Conservation (phyloP, 1,140 invertebrate genomes). For the Achroia grisella region DNA sequence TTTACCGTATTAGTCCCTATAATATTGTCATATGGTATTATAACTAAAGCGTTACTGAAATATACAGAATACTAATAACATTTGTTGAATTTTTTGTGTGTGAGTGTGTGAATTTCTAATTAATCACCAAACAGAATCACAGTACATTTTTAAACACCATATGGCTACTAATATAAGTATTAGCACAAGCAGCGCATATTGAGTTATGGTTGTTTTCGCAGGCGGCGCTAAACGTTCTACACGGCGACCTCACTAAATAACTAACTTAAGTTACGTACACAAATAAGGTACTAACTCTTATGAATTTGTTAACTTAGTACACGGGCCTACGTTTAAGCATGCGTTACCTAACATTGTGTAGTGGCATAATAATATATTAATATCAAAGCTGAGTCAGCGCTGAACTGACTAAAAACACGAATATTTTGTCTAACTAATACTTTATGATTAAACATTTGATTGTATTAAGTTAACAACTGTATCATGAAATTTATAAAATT, state of each 20-base stretch:
- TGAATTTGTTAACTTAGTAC: constrained; percentile 61
- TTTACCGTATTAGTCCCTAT: too few relatives aligned
- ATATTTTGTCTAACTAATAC: too few relatives aligned
- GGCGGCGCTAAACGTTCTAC: constrained; percentile 56
- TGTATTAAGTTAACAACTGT: constrained; percentile 65
- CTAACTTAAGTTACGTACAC: constrained; percentile 60
- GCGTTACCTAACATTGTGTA: not conserved
- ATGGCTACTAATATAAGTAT: not conserved
- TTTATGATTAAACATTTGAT: not conserved
- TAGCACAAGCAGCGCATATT: constrained; percentile 18
- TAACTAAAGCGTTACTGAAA: too few relatives aligned
- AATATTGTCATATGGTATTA: too few relatives aligned
- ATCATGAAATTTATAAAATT: constrained; percentile 39
- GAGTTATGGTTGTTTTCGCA: constrained; percentile 60
- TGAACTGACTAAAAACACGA: too few relatives aligned
- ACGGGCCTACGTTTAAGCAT: constrained; percentile 12
- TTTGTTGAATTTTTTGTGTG: too few relatives aligned
- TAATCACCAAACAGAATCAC: too few relatives aligned
- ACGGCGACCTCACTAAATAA: constrained; percentile 36
- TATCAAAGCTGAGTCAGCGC: too few relatives aligned
- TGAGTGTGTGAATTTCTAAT: too few relatives aligned
- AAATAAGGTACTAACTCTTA: constrained; percentile 62
- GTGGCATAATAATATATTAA: not conserved
- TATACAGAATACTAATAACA: too few relatives aligned
- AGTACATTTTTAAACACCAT: too few relatives aligned